Evolutionary conservation across 2,888 invertebrate species (phyloP), one percentile per base, ranked within the genome.

Genomic region (Pherbina coryleti): DNA sequence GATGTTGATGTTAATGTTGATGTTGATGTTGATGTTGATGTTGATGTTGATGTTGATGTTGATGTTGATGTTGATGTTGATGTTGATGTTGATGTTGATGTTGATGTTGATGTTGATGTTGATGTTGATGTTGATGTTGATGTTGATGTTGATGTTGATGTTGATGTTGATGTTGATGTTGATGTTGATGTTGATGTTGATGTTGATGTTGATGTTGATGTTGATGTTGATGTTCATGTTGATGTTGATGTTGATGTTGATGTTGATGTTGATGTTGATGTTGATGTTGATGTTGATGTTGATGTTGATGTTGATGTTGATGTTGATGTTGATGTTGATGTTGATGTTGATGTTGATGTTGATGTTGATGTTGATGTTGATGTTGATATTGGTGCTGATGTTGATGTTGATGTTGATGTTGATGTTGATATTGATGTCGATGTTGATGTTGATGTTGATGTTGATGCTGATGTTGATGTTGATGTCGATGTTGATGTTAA

Each of bases 211-310:
- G 37, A 70, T 70, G 70, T 70, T 70, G 37, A 70, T 70, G 70
- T 70, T 70, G 37, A 70, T 70, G 70, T 70, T 70, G n/a, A 70
- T 70, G 70, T 70, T 70, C 37, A 70, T 70, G 70, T 70, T 70
- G 37, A 70, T 70, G 66, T 66, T 66, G 25, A 66, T 66, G 66
- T 66, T 66, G 25, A 66, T 66, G 66, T 66, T 66, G 25, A 66
- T 66, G 66, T 66, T 66, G 25, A 66, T 66, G 66, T 66, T 66
- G 25, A 66, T 66, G 66, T 66, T 66, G 25, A 66, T 66, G 66
- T 66, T 66, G 25, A 66, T 66, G 66, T 66, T 66, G 25, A 66
- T 66, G 66, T 66, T 22, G 25, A 22, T 22, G 66, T 66, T 66
- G 7, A 66, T 66, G 66, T 66, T 66, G 66, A 66, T 66, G 66